Percentiles rank a stretch among this genome's conserved stretches.
These are phyloP conservation scores for Hermatobates lingyangjiaoensis DNA, from an alignment of 1,140 invertebrate genomes.

Conservation along the genomic window DNA sequence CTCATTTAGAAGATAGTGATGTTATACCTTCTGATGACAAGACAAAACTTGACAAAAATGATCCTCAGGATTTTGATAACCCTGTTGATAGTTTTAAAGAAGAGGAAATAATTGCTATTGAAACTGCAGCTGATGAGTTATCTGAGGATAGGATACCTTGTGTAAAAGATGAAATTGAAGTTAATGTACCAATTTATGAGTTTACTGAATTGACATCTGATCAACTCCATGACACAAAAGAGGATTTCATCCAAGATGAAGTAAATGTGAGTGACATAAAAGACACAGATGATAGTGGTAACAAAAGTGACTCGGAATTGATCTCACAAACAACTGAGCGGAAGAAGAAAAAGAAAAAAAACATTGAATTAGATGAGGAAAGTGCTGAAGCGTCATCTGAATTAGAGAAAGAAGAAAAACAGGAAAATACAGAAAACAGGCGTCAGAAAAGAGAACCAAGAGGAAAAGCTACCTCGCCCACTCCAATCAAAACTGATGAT, in stretches of 20 bases:
- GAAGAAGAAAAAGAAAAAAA: constrained; percentile 1
- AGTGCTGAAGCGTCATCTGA: not conserved
- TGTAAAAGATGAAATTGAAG: too few relatives aligned
- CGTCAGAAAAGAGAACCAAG: not conserved
- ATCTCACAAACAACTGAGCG: not conserved
- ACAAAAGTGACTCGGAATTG: not conserved
- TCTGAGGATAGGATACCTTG: too few relatives aligned
- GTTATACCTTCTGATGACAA: not conserved
- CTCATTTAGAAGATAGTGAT: constrained; percentile 1
- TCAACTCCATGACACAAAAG: too few relatives aligned
- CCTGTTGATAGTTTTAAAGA: constrained; percentile 3
- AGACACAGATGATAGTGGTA: not conserved
- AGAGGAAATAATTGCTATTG: constrained; percentile 10
- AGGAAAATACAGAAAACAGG: not conserved
- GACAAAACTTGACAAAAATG: not conserved
- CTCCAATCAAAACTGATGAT: not conserved
- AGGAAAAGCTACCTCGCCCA: not conserved
- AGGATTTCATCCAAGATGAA: too few relatives aligned
- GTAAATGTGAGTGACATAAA: too few relatives aligned
- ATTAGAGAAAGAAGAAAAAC: not conserved
- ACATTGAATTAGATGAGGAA: not conserved
- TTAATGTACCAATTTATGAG: too few relatives aligned
- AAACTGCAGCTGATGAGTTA: too few relatives aligned
- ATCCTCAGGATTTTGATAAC: constrained; percentile 6
- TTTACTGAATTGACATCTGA: too few relatives aligned